Evolutionary conservation across 2,797 vertebrate genomes (phyloP).

Genomic region (Sebastes cheni): DNA sequence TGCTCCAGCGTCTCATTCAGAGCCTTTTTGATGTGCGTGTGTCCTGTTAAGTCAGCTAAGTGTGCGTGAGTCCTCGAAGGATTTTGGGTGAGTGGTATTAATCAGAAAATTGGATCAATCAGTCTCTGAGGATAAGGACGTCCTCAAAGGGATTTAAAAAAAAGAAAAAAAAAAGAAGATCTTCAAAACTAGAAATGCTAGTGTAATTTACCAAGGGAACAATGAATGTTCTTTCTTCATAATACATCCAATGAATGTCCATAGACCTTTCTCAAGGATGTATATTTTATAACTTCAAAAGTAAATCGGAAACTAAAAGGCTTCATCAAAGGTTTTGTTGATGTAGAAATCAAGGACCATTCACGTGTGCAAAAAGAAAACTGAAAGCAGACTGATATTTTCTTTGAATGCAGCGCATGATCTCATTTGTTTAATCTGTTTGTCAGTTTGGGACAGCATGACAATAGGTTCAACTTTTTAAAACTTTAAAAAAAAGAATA

Average conservation of each 20-base stretch:
- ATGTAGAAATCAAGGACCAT: slow-evolving; percentile 1
- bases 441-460: not conserved
- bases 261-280: not conserved
- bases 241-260: not conserved
- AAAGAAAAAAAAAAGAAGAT: not conserved
- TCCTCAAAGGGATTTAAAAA: slow-evolving; percentile 7
- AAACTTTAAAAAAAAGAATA: not conserved
- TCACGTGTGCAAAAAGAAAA: not conserved
- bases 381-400: not conserved
- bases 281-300: not conserved
- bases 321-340: not conserved
- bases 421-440: not conserved
- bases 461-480: not conserved
- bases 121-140: slow-evolving; percentile 6
- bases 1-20: not conserved
- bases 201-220: not conserved
- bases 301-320: not conserved
- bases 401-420: not conserved
- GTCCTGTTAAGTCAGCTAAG: not conserved
- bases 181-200: not conserved
- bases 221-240: slow-evolving; percentile 3
- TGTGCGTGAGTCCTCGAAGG: not conserved
- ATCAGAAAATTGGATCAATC: slow-evolving; percentile 39
- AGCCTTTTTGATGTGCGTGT: not conserved
- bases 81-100: slow-evolving; percentile 10